Evolutionary conservation across 1,140 invertebrate genomes (phyloP).

Genomic region (Helicoverpa armigera): DNA sequence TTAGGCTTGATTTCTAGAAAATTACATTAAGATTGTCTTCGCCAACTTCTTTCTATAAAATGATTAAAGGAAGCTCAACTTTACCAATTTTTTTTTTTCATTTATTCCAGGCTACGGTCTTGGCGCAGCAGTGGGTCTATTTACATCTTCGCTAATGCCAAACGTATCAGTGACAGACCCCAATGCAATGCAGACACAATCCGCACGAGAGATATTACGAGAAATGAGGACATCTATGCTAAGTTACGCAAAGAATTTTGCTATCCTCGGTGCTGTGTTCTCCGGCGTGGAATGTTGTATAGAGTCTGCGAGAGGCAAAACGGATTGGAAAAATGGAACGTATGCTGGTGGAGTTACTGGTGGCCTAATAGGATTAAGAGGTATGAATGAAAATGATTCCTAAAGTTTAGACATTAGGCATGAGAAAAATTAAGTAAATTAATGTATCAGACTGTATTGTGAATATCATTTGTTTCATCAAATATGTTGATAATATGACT

Average conservation of each 20-base stretch:
- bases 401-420: no score
- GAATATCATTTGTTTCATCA: no score
- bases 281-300: constrained; percentile 97
- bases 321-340: constrained; percentile 98
- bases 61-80: background rate
- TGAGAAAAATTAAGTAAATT: no score
- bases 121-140: constrained; percentile 97
- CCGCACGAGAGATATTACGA: constrained; percentile 92
- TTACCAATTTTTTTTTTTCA: background rate
- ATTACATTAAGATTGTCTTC: no score
- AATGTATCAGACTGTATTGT: no score
- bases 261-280: constrained; percentile 97
- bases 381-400: constrained; percentile 79
- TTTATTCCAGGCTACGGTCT: constrained; percentile 94
- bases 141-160: constrained; percentile 98
- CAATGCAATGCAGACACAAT: constrained; percentile 93
- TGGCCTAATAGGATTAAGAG: constrained; percentile 97
- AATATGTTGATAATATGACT: no score
- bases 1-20: no score
- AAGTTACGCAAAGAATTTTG: constrained; percentile 99
- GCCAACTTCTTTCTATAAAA: background rate
- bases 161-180: constrained; percentile 91
- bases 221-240: constrained; percentile 97
- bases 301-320: constrained; percentile 96
- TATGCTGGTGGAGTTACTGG: constrained; percentile 97